These are phyloP conservation scores for Scyliorhinus canicula DNA, from an alignment of 2,797 vertebrate species.

Conservation along the genomic window DNA sequence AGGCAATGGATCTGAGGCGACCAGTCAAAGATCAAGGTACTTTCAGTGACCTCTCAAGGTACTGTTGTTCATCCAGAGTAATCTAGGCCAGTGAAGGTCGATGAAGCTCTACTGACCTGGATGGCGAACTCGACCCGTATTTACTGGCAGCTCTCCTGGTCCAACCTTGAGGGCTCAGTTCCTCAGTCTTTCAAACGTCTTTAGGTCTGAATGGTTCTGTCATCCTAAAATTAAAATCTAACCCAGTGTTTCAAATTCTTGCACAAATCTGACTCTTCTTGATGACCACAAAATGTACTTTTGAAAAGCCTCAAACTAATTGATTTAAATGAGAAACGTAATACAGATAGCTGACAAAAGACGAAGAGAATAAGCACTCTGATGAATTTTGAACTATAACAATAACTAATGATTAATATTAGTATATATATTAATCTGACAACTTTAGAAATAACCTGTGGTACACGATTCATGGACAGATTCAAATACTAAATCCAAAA, in stretches of 20 bases:
- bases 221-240: not conserved
- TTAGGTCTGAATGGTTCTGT: not conserved
- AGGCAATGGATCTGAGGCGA: too few relatives aligned
- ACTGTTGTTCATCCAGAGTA: not conserved
- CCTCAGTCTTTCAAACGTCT: not conserved
- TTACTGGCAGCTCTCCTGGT: not conserved
- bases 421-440: not conserved
- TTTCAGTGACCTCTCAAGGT: too few relatives aligned
- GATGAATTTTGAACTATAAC: not conserved
- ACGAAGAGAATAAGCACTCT: not conserved
- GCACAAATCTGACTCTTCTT: not conserved
- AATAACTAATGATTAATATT: not conserved
- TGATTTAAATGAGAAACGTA: not conserved
- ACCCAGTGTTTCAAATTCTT: not conserved
- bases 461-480: not conserved
- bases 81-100: not conserved
- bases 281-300: not conserved
- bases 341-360: not conserved
- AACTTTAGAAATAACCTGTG: not conserved
- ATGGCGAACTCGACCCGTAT: not conserved
- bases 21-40: too few relatives aligned
- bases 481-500: not conserved
- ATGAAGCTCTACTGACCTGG: not conserved
- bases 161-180: not conserved
- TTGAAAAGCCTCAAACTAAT: not conserved